Conservation (phyloP, 2,113 vertebrate species). For the Danionella cerebrum region DNA sequence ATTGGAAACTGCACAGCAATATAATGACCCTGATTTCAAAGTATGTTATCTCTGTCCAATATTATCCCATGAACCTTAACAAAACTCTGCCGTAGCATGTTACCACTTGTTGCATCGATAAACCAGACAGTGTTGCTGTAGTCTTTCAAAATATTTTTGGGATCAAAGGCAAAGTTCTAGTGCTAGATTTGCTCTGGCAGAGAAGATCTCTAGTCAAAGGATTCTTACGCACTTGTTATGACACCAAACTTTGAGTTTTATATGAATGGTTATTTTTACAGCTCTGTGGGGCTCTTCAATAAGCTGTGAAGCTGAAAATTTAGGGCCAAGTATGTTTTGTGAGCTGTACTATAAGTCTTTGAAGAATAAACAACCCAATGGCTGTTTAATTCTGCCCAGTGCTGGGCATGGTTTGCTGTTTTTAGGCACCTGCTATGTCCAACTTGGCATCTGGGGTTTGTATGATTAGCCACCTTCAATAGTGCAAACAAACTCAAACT, state of each 20-base stretch:
- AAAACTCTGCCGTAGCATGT: not conserved
- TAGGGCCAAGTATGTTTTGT: slow-evolving; percentile 12
- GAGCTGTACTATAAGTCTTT: slow-evolving; percentile 8
- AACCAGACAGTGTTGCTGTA: not conserved
- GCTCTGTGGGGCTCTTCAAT: slow-evolving; percentile 9
- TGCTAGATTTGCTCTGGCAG: slow-evolving; percentile 1
- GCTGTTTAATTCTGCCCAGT: slow-evolving; percentile 2
- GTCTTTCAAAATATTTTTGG: not conserved
- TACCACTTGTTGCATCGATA: not conserved
- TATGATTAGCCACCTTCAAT: not conserved
- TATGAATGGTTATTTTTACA: slow-evolving; percentile 27
- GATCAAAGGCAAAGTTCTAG: slow-evolving; percentile 1
- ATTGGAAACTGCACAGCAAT: no score
- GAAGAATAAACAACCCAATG: slow-evolving; percentile 18
- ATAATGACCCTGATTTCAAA: not conserved
- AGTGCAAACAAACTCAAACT: slow-evolving; percentile 2
- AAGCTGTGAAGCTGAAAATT: slow-evolving; percentile 20
- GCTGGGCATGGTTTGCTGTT: slow-evolving; percentile 13
- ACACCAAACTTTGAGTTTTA: slow-evolving; percentile 25
- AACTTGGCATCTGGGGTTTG: not conserved
- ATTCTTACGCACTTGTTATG: slow-evolving; percentile 24
- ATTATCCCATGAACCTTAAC: not conserved
- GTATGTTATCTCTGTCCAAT: not conserved
- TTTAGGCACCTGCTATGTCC: slow-evolving; percentile 16
- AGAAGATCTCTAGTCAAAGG: slow-evolving; percentile 19